Evolutionary conservation across 2,888 invertebrate genomes (phyloP), one percentile per base, ranked within the genome.

Genomic region (Cerceris ruficornis): DNA sequence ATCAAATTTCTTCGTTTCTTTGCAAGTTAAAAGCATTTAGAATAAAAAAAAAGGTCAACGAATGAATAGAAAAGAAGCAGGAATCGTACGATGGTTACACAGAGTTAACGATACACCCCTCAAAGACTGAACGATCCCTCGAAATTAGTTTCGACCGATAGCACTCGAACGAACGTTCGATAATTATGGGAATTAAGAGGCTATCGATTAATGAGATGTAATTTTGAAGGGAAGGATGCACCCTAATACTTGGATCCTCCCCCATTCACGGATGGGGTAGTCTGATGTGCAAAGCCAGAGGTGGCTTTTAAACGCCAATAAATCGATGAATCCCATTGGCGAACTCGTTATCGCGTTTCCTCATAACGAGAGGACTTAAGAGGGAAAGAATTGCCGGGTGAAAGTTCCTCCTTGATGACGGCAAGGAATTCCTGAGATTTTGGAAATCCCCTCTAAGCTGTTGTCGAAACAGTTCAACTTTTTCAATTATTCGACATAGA

Each of bases 271-370:
- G 57, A 68, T 69, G 57, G 65, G 61, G n/a, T 43, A 13, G 50
- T 64, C 55, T 46, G 68, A 75, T 68, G 61, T 59, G 68, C 39
- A 78, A 78, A 78, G 75, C 78, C 75, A 42, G 57, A 43, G 42
- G 28, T 67, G 67, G 54, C 66, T 74, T n/a, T 70, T 71, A 28
- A 52, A 60, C 55, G 72, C 62, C 83, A 69, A 82, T 83, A 77
- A 83, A 85, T 84, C 78, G 82, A 77, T 69, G 60, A 71, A 60
- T 70, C 49, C 58, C 71, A 50, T 77, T 71, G 65, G 58, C 62
- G 28, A 46, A 59, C 75, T 80, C 75, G 73, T 83, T 83, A 80
- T 75, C 81, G 61, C 81, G 57, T 65, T 60, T 68, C 58, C 70
- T 64, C 72, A 71, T 83, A 79, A 77, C 74, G 71, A 74, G 73